Evolutionary conservation across 2,113 vertebrate species (phyloP).

Genomic region (Rhinogobius similis): DNA sequence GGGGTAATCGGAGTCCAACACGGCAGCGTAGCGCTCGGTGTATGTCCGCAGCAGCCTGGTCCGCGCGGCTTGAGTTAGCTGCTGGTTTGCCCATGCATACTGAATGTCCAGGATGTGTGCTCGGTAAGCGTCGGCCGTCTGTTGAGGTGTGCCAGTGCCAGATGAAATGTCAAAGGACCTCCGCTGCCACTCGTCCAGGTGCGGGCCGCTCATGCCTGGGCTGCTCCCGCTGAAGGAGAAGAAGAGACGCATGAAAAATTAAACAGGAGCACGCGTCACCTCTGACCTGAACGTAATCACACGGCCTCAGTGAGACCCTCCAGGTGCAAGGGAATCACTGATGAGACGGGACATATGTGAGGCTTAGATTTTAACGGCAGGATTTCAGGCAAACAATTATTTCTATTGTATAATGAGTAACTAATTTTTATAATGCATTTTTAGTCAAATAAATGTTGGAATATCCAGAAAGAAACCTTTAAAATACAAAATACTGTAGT

Average conservation of each 20-base stretch:
- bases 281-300: slow-evolving; percentile 12
- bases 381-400: too few relatives aligned
- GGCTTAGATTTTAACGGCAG: too few relatives aligned
- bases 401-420: too few relatives aligned
- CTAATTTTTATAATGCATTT: too few relatives aligned
- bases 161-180: slow-evolving; percentile 89
- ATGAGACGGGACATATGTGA: background rate
- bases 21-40: slow-evolving; percentile 83
- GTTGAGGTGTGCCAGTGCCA: slow-evolving; percentile 81
- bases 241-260: slow-evolving; percentile 64
- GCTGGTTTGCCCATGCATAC: slow-evolving; percentile 89
- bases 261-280: slow-evolving; percentile 47
- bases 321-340: background rate
- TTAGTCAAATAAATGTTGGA: too few relatives aligned
- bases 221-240: slow-evolving; percentile 71
- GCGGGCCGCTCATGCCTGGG: slow-evolving; percentile 76
- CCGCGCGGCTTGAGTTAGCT: slow-evolving; percentile 85
- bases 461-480: too few relatives aligned
- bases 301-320: background rate
- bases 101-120: slow-evolving; percentile 88
- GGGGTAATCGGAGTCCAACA: slow-evolving; percentile 89
- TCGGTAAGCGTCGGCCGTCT: slow-evolving; percentile 90
- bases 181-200: slow-evolving; percentile 92
- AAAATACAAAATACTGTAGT: too few relatives aligned
- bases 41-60: slow-evolving; percentile 86